Evolutionary conservation across 2,888 invertebrate species (phyloP).

Genomic region (Chromoteleia sp.): DNA sequence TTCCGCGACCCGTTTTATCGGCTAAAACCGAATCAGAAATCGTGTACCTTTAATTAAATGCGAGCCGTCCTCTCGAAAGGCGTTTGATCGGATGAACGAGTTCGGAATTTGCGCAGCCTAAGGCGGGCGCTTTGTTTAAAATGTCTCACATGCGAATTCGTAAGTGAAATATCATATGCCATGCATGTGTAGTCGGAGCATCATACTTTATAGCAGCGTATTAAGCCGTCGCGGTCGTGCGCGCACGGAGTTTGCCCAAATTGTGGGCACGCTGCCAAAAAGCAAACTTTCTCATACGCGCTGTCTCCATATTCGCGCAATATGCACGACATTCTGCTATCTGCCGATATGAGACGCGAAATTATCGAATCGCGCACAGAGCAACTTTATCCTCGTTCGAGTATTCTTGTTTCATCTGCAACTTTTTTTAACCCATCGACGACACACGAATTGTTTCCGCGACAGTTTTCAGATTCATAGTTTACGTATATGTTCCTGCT

Average conservation of each 20-base stretch:
- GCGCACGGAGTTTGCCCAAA: conserved; percentile 67
- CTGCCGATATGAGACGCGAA: conserved; percentile 54
- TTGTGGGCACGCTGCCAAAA: conserved; percentile 69
- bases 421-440: conserved; percentile 15
- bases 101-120: conserved; percentile 35
- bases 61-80: conserved; percentile 23
- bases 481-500: not conserved
- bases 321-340: conserved; percentile 48
- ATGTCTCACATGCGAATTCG: conserved; percentile 57
- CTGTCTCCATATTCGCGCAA: conserved; percentile 66
- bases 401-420: not conserved
- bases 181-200: conserved; percentile 62
- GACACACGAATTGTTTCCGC: not conserved
- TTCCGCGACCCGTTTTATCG: conserved; percentile 1
- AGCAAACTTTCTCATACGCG: conserved; percentile 64
- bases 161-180: conserved; percentile 72
- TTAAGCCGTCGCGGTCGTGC: conserved; percentile 71
- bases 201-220: conserved; percentile 69
- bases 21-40: conserved; percentile 38
- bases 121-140: conserved; percentile 60
- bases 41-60: conserved; percentile 36
- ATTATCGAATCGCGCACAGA: conserved; percentile 51
- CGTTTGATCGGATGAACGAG: conserved; percentile 56
- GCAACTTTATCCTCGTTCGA: conserved; percentile 3
- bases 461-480: not conserved